These are phyloP conservation scores for Drosophila nigritarsus DNA, from an alignment of 2,888 invertebrate species.

Conservation along the genomic window DNA sequence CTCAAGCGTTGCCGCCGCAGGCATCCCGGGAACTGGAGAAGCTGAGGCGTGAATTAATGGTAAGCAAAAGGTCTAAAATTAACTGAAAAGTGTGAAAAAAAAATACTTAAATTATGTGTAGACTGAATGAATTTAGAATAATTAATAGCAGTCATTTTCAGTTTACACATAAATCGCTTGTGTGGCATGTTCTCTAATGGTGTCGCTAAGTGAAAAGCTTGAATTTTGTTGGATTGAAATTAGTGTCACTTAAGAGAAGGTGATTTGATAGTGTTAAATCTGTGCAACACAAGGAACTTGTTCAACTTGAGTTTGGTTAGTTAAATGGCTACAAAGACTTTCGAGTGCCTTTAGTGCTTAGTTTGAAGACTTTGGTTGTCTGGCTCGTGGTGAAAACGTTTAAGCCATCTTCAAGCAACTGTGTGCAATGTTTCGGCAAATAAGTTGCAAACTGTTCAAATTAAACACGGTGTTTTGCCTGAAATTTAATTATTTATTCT, in stretches of 20 bases:
- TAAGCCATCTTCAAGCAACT: neutral
- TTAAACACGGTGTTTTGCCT: neutral
- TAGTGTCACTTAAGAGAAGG: neutral
- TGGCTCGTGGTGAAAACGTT: neutral
- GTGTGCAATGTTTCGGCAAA: neutral
- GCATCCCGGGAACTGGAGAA: conserved; percentile 96
- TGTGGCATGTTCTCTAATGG: neutral
- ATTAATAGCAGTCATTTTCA: neutral
- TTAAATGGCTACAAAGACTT: neutral
- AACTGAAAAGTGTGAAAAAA: neutral
- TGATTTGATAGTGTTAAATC: neutral
- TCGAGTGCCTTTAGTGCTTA: neutral
- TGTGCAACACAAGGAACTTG: neutral
- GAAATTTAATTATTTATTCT: neutral
- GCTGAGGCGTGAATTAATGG: conserved; percentile 95
- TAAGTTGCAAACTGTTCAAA: neutral
- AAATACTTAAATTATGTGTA: neutral
- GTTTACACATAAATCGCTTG: neutral
- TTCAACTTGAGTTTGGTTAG: neutral
- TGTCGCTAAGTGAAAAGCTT: conserved; percentile 1
- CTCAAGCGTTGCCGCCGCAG: conserved; percentile 88
- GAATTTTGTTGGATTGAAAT: neutral
- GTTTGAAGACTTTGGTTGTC: neutral
- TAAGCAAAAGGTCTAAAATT: conserved; percentile 83
- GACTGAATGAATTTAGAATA: neutral